Evolutionary conservation across 1,140 invertebrate species (phyloP), one percentile per base, ranked within the genome.

Genomic region (Tetramorium simillimum): DNA sequence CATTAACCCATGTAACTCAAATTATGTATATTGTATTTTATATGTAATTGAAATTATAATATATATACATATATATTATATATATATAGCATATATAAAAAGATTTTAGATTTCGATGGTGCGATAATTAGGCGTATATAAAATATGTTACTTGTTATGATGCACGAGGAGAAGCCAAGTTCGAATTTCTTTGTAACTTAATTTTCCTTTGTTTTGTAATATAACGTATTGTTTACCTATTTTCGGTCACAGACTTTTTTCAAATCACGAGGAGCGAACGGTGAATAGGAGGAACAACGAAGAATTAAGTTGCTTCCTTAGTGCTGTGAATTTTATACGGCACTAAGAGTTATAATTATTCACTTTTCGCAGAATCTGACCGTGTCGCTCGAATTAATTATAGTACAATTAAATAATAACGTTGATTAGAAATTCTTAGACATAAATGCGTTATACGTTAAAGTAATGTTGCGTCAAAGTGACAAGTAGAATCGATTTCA

Each of bases 371-470:
- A 51, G n/a, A 65, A 12, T 33, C n/a, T 46, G 63, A 12, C 33
- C 62, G 18, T 12, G 49, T 80, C 49, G 76, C 63, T 78, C 40
- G 37, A 81, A 86, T 18, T 86, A 86, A 80, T 86, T 81, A 67
- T 67, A 86, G 73, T 86, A 86, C 62, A 58, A 65, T 73, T 73
- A 84, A 24, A 21, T 46, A 28, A 28, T 73, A 80, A 75, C 9
- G 18, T 75, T 84, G 9, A 53, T 73, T 84, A 84, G 40, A 67
- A 65, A 70, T 65, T 81, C 51, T 51, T 81, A 53, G 53, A 24
- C 53, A 43, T 69, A 81, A 56, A 10, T 24, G 3, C 33, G 53
- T 58, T 75, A 75, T 6, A 75, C 6, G 16, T 81, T 81, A 21
- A 53, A 70, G 33, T 49, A 16, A 56, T 51, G 58, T 51, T 40